Conservation (phyloP, 2,888 invertebrate species). For the Strigamia crassipes region DNA sequence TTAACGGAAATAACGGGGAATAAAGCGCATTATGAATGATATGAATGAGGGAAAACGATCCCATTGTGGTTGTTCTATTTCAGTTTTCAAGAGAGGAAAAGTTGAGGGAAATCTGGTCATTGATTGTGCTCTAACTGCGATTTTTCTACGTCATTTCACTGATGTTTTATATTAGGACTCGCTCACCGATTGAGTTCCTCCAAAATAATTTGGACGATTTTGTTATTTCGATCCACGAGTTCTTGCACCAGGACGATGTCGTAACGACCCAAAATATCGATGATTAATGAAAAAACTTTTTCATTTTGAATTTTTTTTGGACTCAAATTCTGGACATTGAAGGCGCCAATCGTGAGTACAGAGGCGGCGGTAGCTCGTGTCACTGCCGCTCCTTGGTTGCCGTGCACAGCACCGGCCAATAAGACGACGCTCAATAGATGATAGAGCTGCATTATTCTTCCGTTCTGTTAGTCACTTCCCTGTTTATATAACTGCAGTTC, state of each 20-base stretch:
- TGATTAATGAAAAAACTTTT: not conserved
- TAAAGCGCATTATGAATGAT: conserved; percentile 2
- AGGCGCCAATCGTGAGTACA: not conserved
- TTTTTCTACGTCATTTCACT: conserved; percentile 24
- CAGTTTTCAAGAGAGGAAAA: not conserved
- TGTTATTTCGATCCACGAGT: conserved; percentile 31
- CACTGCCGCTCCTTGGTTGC: not conserved
- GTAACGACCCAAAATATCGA: conserved; percentile 27
- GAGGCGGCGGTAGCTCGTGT: not conserved
- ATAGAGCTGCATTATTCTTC: not conserved
- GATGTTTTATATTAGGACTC: not conserved
- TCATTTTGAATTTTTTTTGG: not conserved
- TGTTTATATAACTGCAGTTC: not conserved
- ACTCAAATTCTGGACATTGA: not conserved
- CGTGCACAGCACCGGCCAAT: not conserved
- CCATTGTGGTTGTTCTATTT: conserved; percentile 5
- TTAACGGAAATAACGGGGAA: not conserved
- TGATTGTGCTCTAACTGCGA: not conserved
- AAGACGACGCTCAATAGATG: not conserved
- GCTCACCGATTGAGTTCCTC: conserved; percentile 23
- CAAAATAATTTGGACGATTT: not conserved
- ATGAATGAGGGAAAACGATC: conserved; percentile 5
- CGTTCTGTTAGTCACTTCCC: not conserved
- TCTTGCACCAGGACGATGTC: conserved; percentile 44
- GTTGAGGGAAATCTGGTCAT: not conserved